Evolutionary conservation across 2,113 vertebrate species (phyloP), one percentile per base, ranked within the genome.

Genomic region (Neolamprologus tretocephalus): DNA sequence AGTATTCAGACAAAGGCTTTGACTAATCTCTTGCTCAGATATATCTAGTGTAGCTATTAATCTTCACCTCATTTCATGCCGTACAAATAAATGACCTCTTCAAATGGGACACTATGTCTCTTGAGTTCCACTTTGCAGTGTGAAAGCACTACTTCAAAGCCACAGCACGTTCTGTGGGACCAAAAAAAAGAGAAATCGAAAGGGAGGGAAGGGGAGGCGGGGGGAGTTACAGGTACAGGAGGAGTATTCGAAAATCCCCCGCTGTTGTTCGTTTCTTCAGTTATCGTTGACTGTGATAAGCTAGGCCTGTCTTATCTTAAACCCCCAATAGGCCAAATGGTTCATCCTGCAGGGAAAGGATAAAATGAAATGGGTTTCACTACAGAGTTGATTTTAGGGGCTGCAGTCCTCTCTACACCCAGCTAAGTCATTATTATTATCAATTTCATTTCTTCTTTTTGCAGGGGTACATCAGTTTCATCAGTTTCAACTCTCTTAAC

Each of bases 221-320:
- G 42, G 49, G 5, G 17, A 10, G 57, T 42, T 26, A 82, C 73
- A 89, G 93, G 90, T 94, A 89, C 13, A 91, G 87, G 92, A 88
- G 87, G 89, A 86, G 88, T 54, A 87, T 91, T 90, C 81, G 23
- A 90, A 96, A 96, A 95, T 95, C 94, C 93, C 93, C 91, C 12
- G n/a, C 91, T 79, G 92, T 94, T 84, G 81, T 95, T 95, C 85
- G 75, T 93, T 95, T 92, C 87, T 86, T 89, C 91, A 78, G 92
- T 95, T 94, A 95, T 92, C 92, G 57, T 85, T 87, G 93, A 86
- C 91, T 81, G 80, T 84, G 95, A 96, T 96, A 97, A 96, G 95
- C 94, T 92, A 85, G 88, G 90, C 89, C 86, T 19, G 89, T 93
- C 95, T 96, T 95, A 96, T 96, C 96, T 95, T 92, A 94, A 95